Percentiles rank a stretch among this genome's conserved stretches.
Evolutionary conservation across 2,888 invertebrate species (phyloP).

Genomic region (Piscicola geometra): DNA sequence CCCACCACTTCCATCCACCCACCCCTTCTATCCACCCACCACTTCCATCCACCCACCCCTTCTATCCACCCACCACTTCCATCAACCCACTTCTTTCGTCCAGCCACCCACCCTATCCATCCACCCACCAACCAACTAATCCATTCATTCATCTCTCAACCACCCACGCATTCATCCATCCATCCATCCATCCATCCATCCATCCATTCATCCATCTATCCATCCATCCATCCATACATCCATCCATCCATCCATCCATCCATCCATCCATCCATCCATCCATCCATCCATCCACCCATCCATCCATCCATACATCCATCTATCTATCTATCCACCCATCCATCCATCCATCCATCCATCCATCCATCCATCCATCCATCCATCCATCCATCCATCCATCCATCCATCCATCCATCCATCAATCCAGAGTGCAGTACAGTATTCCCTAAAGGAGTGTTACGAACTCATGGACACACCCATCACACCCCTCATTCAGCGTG

Average conservation of each 20-base stretch:
- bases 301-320: not conserved
- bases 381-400: slow-evolving; percentile 4
- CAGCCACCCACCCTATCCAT: not conserved
- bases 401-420: not conserved
- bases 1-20: not conserved
- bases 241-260: slow-evolving; percentile 11
- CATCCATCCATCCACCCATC: slow-evolving; percentile 12
- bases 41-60: slow-evolving; percentile 5
- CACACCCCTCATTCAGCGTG: not conserved
- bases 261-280: slow-evolving; percentile 13
- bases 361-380: slow-evolving; percentile 11
- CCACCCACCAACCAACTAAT: not conserved
- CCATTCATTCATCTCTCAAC: not conserved
- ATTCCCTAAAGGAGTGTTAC: slow-evolving; percentile 11
- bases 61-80: slow-evolving; percentile 7
- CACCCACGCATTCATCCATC: slow-evolving; percentile 3
- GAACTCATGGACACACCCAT: not conserved
- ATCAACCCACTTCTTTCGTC: not conserved
- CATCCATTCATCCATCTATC: slow-evolving; percentile 7
- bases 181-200: slow-evolving; percentile 14
- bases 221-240: slow-evolving; percentile 7
- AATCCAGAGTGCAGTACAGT: slow-evolving; percentile 12
- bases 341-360: slow-evolving; percentile 3
- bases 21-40: slow-evolving; percentile 13
- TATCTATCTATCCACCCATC: slow-evolving; percentile 15